Evolutionary conservation across 2,113 vertebrate genomes (phyloP).

Genomic region (Myiagra hebetior): DNA sequence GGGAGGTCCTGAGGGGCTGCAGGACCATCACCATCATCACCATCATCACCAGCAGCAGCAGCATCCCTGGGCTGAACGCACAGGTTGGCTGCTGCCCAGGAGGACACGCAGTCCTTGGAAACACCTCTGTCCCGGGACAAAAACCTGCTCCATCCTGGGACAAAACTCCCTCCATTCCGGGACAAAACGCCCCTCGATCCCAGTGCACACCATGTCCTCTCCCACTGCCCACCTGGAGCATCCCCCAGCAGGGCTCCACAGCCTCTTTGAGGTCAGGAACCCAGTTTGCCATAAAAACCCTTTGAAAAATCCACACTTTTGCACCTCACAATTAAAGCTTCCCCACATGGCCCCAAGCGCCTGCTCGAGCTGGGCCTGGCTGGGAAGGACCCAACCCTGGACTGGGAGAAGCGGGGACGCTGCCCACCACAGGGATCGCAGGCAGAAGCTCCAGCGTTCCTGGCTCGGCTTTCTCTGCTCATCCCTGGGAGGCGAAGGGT

Average conservation of each 20-base stretch:
- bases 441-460: neutral
- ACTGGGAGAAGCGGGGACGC: neutral
- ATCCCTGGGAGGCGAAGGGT: neutral
- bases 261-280: neutral
- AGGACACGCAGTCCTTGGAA: neutral
- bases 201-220: neutral
- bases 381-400: neutral
- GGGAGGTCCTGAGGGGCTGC: neutral
- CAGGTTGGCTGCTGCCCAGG: neutral
- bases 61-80: neutral
- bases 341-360: rapidly evolving
- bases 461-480: neutral
- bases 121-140: neutral
- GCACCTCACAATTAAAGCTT: neutral
- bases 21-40: neutral
- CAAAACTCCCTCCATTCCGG: neutral
- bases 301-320: neutral
- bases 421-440: neutral
- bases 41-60: neutral
- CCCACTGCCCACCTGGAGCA: neutral
- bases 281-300: neutral
- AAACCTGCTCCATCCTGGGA: neutral
- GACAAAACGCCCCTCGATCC: neutral
- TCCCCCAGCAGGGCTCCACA: neutral
- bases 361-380: neutral